Base-by-base conservation (phyloP, 2,113 vertebrate species). In the Hoplias malabaricus region DNA sequence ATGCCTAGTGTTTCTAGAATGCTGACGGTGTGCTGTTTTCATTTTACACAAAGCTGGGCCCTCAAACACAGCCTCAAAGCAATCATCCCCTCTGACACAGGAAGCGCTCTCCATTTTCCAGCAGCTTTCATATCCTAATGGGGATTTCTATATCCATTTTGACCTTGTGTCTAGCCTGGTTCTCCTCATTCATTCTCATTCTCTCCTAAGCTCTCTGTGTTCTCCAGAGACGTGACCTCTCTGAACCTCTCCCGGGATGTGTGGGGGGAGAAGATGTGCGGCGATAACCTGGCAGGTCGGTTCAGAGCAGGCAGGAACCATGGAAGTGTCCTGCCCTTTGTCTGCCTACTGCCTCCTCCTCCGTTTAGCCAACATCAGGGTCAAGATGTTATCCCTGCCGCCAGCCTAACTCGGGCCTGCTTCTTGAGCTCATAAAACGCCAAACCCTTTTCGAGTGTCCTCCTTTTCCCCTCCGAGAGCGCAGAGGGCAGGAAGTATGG, bases 121-220 rank as follows among this genome's bases (percentile, higher is more conserved):
- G 61, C 67, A 63, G 72, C 79, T 77, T 84, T 79, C 72, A 71
- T 76, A 72, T 75, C 66, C 43, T 84, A 78, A 84, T 81, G 53
- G 36, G 68, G 75, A 66, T 70, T 84, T 75, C 68, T 72, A 69
- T 59, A 56, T 67, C 71, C 67, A 69, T 73, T 79, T 79, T 69
- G 79, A 79, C 79, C 79, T 73, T 50, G 72, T 56, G 43, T 76
- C 72, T 79, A 56, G 61, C 61, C 57, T 29, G 36, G 61, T 21
- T 76, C 69, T 73, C 59, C 73, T 36, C 76, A 69, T 75, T 79
- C 59, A 70, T 70, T 67, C 72, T 77, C 56, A 40, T 72, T 76
- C 72, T 40, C 54, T 81, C 23, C 53, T 71, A 75, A 78, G 50
- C 75, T 40, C 29, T 48, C 65, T 5, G 21, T 16, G 16, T 42